Conservation (phyloP, 1,140 invertebrate genomes). For the Lepidurus apus region DNA sequence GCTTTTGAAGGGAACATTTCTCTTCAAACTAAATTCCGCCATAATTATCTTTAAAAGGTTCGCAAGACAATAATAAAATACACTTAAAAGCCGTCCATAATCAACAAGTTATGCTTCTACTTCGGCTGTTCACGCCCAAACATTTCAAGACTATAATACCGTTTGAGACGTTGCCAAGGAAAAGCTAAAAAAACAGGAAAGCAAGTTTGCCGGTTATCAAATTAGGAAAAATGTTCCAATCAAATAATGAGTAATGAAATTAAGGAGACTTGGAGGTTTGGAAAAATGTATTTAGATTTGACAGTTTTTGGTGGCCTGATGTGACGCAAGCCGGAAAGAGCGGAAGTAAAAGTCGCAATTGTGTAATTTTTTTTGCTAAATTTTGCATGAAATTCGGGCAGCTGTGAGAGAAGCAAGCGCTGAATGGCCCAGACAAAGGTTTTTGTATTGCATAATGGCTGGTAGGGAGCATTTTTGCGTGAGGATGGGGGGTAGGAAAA, state of each 20-base stretch:
- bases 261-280: not conserved
- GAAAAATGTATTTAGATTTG: not conserved
- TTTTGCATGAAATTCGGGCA: conserved; percentile 21
- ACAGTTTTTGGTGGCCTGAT: not conserved
- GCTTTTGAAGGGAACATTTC: not conserved
- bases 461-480: conserved; percentile 14
- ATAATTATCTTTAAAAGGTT: not conserved
- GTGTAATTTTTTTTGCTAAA: conserved; percentile 13
- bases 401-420: not conserved
- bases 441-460: conserved; percentile 19
- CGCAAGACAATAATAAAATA: not conserved
- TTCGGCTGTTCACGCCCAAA: not conserved
- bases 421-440: not conserved
- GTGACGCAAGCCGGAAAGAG: not conserved
- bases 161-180: not conserved
- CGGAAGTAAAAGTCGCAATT: conserved; percentile 15
- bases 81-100: not conserved
- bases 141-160: not conserved
- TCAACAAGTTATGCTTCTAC: not conserved
- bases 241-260: not conserved
- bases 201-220: not conserved
- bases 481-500: not conserved
- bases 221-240: not conserved
- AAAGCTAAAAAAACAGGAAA: not conserved
- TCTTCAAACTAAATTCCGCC: not conserved